Evolutionary conservation across 2,797 vertebrate genomes (phyloP), one percentile per base, ranked within the genome.

Genomic region (Helarctos malayanus): DNA sequence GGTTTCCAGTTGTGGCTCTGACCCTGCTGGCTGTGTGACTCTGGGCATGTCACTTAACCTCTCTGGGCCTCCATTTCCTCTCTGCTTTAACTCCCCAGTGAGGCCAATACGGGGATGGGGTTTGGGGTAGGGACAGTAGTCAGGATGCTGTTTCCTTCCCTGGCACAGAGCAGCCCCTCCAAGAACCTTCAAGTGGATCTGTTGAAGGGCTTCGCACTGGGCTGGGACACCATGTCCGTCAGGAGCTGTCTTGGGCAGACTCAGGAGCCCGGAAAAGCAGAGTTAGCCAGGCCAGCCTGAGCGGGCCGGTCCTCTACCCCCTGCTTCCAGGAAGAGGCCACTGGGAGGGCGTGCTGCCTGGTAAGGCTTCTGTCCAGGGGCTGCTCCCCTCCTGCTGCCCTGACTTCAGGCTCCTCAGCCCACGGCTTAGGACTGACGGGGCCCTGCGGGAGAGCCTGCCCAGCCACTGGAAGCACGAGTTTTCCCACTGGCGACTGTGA

Each of bases 301-400:
- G 25, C 45, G 18, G 25, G 27, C 56, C 38, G 14, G 4, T 3
- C 54, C 76, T n/a, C 84, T 27, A 3, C 13, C 5, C 23, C 7
- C 35, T 32, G 41, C 95, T 93, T 54, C 73, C 1, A 6, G 38
- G 84, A 97, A 59, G 56, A 84, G 91, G 92, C 89, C 78, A 69
- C 45, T 32, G 76, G 56, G 90, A 2, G 52, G 86, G 85, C 16
- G 49, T 79, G 78, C 97, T 92, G 79, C 65, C 73, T 18, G 49
- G 87, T 18, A 90, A 88, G 93, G 2, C 49, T 88, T 81, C 95
- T 79, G 71, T 80, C 89, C 0, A 0, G 95, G 95, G 87, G 83
- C 8, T 0, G 45, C 45, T 52, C 27, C 52, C 35, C 41, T 47
- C 45, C 47, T 52, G 18, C 21, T 5, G 69, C n/a, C 16, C 59